phyloP scores from a whole-genome alignment of 2,113 vertebrate genomes.

The Chrysochloris asiatica region DNA sequence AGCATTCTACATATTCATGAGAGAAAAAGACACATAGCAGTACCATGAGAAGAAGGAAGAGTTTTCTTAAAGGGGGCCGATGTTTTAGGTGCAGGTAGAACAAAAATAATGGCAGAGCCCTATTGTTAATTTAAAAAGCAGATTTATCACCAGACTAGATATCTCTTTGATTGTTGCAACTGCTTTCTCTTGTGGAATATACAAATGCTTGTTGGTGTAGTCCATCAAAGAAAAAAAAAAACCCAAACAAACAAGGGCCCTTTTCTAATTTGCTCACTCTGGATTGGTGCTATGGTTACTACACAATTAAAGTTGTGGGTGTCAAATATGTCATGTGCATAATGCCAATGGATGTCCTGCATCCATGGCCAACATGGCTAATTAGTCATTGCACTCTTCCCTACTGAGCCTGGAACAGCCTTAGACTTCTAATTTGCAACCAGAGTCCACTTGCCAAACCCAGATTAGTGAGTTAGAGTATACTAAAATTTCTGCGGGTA shows the following conservation, averaged over 20 bases:
- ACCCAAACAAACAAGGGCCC: no score
- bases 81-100: neutral
- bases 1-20: neutral
- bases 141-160: neutral
- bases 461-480: no score
- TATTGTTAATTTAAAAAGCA: neutral
- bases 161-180: neutral
- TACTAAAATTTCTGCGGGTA: no score
- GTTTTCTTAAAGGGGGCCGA: neutral
- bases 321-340: neutral
- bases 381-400: neutral
- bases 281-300: neutral
- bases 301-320: neutral
- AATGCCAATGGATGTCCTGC: neutral
- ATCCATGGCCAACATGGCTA: neutral
- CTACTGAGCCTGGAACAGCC: no score
- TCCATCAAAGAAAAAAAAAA: neutral
- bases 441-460: no score
- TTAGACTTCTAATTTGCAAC: no score
- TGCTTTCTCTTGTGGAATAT: neutral
- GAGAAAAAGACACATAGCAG: neutral
- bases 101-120: neutral
- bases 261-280: neutral
- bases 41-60: neutral
- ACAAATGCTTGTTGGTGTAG: neutral